Conservation (phyloP, 23 tunicate species). For the Ciona savignyi region DNA sequence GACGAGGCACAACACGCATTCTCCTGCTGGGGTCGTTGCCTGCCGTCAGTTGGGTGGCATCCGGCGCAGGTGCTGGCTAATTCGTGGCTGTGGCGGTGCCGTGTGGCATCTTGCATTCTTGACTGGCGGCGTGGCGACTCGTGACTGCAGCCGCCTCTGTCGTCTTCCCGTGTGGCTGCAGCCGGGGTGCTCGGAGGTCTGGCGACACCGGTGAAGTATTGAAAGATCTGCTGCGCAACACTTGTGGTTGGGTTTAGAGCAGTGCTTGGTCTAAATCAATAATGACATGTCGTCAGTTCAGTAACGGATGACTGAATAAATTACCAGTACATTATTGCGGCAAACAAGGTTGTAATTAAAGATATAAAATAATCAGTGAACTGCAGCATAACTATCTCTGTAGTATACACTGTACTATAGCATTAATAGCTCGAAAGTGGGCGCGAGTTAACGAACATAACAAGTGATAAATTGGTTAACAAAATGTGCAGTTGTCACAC, state of each 20-base stretch:
- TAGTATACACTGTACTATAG: no score
- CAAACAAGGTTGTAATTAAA: no score
- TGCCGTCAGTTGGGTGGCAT: not conserved
- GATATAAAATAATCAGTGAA: no score
- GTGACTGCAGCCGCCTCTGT: conserved; percentile 11
- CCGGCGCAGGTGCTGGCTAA: not conserved
- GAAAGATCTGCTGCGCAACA: conserved; percentile 75
- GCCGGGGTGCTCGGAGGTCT: conserved; percentile 9
- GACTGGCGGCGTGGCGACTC: conserved; percentile 4
- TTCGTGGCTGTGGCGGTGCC: not conserved
- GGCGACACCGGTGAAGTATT: conserved; percentile 63
- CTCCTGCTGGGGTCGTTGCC: not conserved
- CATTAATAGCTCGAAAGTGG: no score
- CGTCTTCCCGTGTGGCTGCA: conserved; percentile 5
- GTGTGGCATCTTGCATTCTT: not conserved
- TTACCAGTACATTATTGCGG: no score
- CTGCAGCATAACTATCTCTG: no score
- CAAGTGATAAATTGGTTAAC: no score
- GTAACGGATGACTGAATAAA: no score
- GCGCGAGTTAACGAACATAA: no score
- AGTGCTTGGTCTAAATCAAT: not conserved
- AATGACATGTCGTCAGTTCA: no score
- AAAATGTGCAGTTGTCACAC: no score
- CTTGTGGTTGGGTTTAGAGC: conserved; percentile 13
- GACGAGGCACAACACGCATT: not conserved